These are phyloP conservation scores for Aporrectodea caliginosa DNA, from an alignment of 1,140 invertebrate genomes.

Conservation along the genomic window DNA sequence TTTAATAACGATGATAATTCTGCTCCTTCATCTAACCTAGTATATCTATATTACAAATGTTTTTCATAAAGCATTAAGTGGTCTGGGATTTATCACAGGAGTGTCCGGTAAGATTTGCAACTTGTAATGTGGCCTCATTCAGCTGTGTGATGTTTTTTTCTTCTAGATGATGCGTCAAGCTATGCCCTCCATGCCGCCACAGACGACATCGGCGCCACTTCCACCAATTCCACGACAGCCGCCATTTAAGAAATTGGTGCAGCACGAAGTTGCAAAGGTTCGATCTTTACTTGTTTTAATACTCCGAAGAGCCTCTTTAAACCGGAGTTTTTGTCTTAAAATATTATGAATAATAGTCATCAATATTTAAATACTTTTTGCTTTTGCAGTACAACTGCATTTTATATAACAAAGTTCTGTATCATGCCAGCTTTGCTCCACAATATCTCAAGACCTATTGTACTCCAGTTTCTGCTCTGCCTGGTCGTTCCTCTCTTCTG, in stretches of 20 bases:
- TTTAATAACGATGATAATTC: neutral
- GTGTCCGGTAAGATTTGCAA: no score
- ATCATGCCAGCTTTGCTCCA: no score
- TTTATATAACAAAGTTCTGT: no score
- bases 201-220: conserved; percentile 36
- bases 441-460: no score
- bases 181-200: conserved; percentile 41
- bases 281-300: neutral
- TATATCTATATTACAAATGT: conserved; percentile 13
- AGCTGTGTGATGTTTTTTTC: conserved; percentile 20
- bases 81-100: no score
- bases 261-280: conserved; percentile 52
- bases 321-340: no score
- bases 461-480: no score
- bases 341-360: no score
- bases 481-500: no score
- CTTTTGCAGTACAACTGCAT: no score
- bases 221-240: conserved; percentile 37
- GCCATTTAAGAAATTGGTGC: conserved; percentile 45
- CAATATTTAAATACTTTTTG: no score
- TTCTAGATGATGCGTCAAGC: conserved; percentile 50
- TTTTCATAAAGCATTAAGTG: no score
- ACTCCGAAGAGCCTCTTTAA: neutral
- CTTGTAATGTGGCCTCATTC: neutral
- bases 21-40: neutral